Base-by-base conservation (phyloP, 2,797 vertebrate species). In the Anguilla marmorata region DNA sequence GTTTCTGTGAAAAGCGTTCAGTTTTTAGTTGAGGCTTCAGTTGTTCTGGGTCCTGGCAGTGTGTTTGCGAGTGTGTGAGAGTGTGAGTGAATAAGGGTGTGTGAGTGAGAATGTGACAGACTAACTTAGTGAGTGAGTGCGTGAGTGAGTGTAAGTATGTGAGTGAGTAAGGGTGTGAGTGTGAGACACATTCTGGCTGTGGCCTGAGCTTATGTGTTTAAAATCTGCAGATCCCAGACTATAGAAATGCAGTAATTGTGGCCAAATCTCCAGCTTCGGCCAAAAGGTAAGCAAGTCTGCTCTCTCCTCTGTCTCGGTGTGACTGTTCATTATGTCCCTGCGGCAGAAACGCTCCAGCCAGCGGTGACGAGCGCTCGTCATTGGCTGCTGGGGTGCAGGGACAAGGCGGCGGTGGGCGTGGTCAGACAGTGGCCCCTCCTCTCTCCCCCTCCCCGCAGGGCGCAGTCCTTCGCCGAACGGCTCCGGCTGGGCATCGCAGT, bases 161-260 rank as follows among this genome's bases (percentile, higher is more conserved):
- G 27, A 12, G 69, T 33, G 69, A 12, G n/a, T 33, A 8, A 33
- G 72, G 16, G 27, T 74, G 69, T 74, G 2, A 33, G 69, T 33
- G 7, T 74, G 72, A 16, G 12, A 37, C 33, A 74, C 85, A 21
- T 0, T 24, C 11, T 37, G 50, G 48, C 50, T 86, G 69, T 76
- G 66, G 86, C 69, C 52, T 74, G 69, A 50, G 52, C 80, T 1
- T 45, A 66, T 87, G 41, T 89, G 86, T 85, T 85, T 89, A 86
- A 86, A 86, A 76, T 58, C 89, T 94, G 56, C 95, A 99, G 99
- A 99, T 99, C 92, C 99, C 97, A 3, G 98, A 99, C 94, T 99
- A 99, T 92, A 98, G 98, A 95, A 99, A 99, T 87, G 99, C 99
- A 79, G 98, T 99, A 90, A 99, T 99, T 12, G 98, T 99, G 92